Evolutionary conservation across 1,140 invertebrate species (phyloP), one percentile per base, ranked within the genome.

Genomic region (Rhagoletis zephyria): DNA sequence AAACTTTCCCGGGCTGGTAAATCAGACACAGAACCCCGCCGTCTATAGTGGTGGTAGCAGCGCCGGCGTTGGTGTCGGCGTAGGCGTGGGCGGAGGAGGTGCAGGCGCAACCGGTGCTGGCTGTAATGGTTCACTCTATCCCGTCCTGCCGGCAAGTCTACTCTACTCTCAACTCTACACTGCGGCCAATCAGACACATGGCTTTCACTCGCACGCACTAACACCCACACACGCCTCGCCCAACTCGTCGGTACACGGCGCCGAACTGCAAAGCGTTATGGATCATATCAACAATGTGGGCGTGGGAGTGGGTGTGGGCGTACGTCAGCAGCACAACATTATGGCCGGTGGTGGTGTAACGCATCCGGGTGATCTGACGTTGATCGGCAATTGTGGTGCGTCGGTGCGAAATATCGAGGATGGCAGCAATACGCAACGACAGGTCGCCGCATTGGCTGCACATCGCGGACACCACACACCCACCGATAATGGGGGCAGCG

Each of bases 81-180:
- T 51, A 9, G 74, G 74, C n/a, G 86, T 88, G 4, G 88, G 88
- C 1, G 89, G 88, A 14, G 88, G 87, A 1, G 77, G 85, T 85
- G 51, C 64, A 40, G 85, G 87, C 61, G 30, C 65, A 10, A 88
- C 90, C 0, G 90, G 90, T 60, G 87, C 90, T 40, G 91, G 92
- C 7, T 96, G 94, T 90, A 95, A 95, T 90, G 95, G 95, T 88
- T 95, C 95, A 0, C 92, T 96, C 0, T 96, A 96, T 90, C 96
- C 96, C 0, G 96, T 97, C 1, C 93, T 97, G 64, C 96, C 96
- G 0, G 95, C 95, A 12, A 97, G 96, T 90, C 94, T 97, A 86
- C 93, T 97, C 6, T 97, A 97, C 93, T 97, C 96, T 16, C 96
- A 97, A 90, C 93, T 97, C 19, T 97, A 97, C 87, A 95, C 96